Conservation (phyloP, 2,888 invertebrate species). For the Amphipoea lucens region DNA sequence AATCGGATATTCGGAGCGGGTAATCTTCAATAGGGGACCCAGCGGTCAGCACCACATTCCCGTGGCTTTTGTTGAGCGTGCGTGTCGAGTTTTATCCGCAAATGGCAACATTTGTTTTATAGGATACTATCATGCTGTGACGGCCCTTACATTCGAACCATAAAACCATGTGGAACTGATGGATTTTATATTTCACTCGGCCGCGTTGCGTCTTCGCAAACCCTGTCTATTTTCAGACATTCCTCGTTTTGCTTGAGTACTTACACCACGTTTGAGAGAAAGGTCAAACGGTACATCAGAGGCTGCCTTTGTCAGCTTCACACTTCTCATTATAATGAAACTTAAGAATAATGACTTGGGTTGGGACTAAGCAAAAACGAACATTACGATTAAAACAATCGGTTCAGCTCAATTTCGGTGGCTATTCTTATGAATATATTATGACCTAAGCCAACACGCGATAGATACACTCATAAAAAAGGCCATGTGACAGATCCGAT, state of each 20-base stretch:
- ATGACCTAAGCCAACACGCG: constrained; percentile 29
- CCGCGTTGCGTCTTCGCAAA: constrained; percentile 26
- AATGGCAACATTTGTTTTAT: constrained; percentile 65
- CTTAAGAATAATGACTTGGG: constrained; percentile 36
- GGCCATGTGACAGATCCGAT: constrained; percentile 56
- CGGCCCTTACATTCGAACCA: constrained; percentile 57
- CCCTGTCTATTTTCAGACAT: constrained; percentile 46
- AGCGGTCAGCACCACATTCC: constrained; percentile 63
- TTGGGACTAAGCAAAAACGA: constrained; percentile 7
- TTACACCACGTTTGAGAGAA: constrained; percentile 38
- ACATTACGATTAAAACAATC: background rate
- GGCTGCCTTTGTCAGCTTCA: constrained; percentile 36
- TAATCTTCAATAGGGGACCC: constrained; percentile 57
- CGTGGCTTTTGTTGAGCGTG: constrained; percentile 63
- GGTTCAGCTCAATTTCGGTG: background rate
- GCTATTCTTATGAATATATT: constrained; percentile 36
- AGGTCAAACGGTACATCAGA: constrained; percentile 30
- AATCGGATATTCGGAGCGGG: constrained; percentile 58
- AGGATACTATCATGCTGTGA: constrained; percentile 56
- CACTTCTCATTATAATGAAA: constrained; percentile 41
- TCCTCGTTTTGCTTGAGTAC: constrained; percentile 42
- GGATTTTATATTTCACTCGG: constrained; percentile 59
- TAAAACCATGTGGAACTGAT: constrained; percentile 59
- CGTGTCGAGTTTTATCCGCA: constrained; percentile 63
- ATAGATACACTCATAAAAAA: constrained; percentile 52